Base-by-base conservation (phyloP, 1,140 invertebrate species). In the Hestina assimilis region DNA sequence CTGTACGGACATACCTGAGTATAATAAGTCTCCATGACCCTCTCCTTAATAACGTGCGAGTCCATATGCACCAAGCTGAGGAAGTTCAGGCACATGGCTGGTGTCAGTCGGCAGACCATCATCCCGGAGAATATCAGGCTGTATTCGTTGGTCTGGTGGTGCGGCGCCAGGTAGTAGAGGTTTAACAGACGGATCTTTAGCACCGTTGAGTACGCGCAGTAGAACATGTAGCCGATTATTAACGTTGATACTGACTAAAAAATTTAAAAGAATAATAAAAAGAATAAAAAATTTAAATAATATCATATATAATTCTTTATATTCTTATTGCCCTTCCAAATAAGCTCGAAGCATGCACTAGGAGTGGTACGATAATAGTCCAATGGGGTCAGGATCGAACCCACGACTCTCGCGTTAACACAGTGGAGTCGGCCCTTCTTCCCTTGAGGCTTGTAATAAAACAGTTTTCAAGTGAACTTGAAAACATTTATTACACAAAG, bases 111-210 rank as follows among this genome's bases (percentile, higher is more conserved):
- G 81, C 97, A 99, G 5, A 99, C 90, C 91, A 99, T 94, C 97
- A 98, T 95, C 48, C 98, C 98, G 76, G 96, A 97, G 87, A 99
- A 99, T 70, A 99, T 97, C 38, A 99, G 91, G 83, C 97, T 99
- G 89, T 99, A 98, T 83, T 99, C 98, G 82, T 99, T 98, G 1
- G 98, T 99, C 89, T 98, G 96, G 89, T 99, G 98, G 83, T 98
- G 94, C 0, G 97, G 95, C 4, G 98, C 97, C 65, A 99, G 89
- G 77, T 99, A 99, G 89, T 99, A 99, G 59, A 98, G 93, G 90
- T 99, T 99, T 21, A 99, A 92, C 5, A 99, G 93, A 41, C 96
- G 92, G 62, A 99, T 97, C 89, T 98, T 97, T 66, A 99, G 93
- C 31, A 99, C 94, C 0, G 98, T 99, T 11, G 96, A 99, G 89